Base-by-base conservation (phyloP, 2,797 vertebrate genomes). In the Cuculus canorus region DNA sequence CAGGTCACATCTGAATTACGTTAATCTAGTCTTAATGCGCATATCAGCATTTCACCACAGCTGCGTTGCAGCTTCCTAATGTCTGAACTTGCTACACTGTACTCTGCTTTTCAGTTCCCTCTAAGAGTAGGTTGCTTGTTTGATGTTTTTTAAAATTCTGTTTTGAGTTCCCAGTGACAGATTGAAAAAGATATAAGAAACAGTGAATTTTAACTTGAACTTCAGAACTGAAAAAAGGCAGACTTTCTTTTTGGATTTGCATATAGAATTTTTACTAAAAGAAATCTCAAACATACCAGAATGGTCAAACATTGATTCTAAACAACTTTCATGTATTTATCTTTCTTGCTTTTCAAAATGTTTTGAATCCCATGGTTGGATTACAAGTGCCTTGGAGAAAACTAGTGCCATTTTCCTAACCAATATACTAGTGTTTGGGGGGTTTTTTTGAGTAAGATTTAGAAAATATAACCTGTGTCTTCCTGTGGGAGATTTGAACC, bases 41-140 rank as follows among this genome's bases (percentile, higher is more conserved):
- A 92, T 91, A 95, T 86, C 87, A 81, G 72, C 91, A 93, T 95
- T 94, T 93, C 88, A 79, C 41, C 72, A 86, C 91, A 96, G 84
- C 82, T 97, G 93, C 35, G 4, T 32, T 86, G 69, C 84, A 93
- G 41, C 24, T 73, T 92, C 93, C 89, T 82, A 53, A 82, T 35
- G n/a, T 54, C 86, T 93, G 72, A 78, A 82, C 63, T 89, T 92
- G 54, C 50, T 81, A 54, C 47, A 52, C 33, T 33, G 30, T 80
- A 32, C 52, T 78, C 16, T 57, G 56, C 15, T 82, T 95, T 91
- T 83, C 82, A 61, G 65, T 37, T 93, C 68, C 39, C 56, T 82
- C 39, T 69, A 50, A 68, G 37, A 70, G 43, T 24, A 68, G 24
- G n/a, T 83, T 87, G 33, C 37, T 82, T 68, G 17, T 47, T 91